Evolutionary conservation across 2,113 vertebrate species (phyloP).

Genomic region (Euleptes europaea): DNA sequence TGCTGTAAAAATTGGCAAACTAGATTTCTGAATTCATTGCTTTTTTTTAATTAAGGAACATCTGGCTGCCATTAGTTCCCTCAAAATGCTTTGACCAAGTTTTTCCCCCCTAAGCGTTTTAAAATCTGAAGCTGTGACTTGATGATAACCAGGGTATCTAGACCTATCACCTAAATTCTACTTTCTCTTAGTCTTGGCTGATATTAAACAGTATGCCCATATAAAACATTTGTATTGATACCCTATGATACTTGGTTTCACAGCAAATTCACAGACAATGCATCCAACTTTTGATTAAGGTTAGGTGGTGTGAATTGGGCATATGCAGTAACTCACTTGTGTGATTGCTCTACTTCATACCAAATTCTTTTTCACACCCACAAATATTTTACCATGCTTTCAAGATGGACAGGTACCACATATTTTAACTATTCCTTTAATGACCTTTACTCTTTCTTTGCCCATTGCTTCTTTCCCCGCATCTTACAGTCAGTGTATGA

Average conservation of each 20-base stretch:
- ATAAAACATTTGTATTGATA: not conserved
- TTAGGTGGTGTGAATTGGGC: not conserved
- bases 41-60: no score
- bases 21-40: no score
- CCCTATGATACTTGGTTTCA: no score
- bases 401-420: not conserved
- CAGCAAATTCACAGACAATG: no score
- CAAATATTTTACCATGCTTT: not conserved
- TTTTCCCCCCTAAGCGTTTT: not conserved
- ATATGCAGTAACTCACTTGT: not conserved
- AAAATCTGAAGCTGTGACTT: not conserved
- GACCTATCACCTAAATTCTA: not conserved
- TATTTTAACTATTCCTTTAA: not conserved
- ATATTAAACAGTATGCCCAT: not conserved
- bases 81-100: not conserved
- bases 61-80: no score
- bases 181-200: not conserved
- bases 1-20: no score
- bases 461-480: not conserved
- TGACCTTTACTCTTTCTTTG: not conserved
- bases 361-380: not conserved
- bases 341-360: not conserved
- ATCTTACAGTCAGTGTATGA: not conserved
- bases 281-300: not conserved
- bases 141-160: not conserved